phyloP scores from a whole-genome alignment of 2,888 invertebrate species.

The Lissocephala sabroskyi region DNA sequence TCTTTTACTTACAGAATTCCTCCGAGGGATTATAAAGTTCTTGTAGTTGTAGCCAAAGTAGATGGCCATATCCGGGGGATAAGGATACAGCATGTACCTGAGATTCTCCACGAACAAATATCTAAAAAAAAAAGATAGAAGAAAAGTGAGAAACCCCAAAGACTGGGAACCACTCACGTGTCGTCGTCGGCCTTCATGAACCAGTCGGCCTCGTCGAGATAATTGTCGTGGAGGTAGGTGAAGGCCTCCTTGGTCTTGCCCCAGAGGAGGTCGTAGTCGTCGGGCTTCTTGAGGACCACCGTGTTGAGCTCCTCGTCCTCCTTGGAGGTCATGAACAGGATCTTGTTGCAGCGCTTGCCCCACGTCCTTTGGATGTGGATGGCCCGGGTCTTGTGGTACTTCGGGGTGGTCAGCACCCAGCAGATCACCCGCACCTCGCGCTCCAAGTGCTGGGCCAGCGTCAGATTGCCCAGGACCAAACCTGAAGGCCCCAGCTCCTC shows the following conservation, averaged over 20 bases:
- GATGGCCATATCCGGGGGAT: slow-evolving; percentile 80
- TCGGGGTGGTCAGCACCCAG: slow-evolving; percentile 96
- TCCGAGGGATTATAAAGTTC: slow-evolving; percentile 71
- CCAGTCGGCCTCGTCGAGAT: slow-evolving; percentile 92
- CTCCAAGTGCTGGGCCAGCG: slow-evolving; percentile 79
- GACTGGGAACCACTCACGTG: slow-evolving; percentile 82
- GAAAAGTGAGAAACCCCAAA: neutral
- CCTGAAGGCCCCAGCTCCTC: neutral
- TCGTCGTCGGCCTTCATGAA: slow-evolving; percentile 99
- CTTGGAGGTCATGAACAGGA: slow-evolving; percentile 88
- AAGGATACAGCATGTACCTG: slow-evolving; percentile 85
- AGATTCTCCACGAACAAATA: slow-evolving; percentile 84
- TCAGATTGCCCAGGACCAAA: slow-evolving; percentile 1
- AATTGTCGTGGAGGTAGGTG: slow-evolving; percentile 86
- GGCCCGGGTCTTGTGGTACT: slow-evolving; percentile 89
- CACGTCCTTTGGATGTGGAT: slow-evolving; percentile 93
- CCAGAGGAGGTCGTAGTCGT: slow-evolving; percentile 93
- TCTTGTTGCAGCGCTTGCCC: slow-evolving; percentile 92
- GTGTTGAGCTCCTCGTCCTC: slow-evolving; percentile 83
- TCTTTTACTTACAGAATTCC: slow-evolving; percentile 71
- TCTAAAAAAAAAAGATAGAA: neutral
- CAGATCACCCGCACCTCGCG: slow-evolving; percentile 89
- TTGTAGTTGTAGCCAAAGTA: slow-evolving; percentile 94
- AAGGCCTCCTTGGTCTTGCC: slow-evolving; percentile 97
- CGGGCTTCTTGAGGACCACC: slow-evolving; percentile 81